Evolutionary conservation across 2,888 invertebrate species (phyloP), one percentile per base, ranked within the genome.

Genomic region (Esperia sulphurella): DNA sequence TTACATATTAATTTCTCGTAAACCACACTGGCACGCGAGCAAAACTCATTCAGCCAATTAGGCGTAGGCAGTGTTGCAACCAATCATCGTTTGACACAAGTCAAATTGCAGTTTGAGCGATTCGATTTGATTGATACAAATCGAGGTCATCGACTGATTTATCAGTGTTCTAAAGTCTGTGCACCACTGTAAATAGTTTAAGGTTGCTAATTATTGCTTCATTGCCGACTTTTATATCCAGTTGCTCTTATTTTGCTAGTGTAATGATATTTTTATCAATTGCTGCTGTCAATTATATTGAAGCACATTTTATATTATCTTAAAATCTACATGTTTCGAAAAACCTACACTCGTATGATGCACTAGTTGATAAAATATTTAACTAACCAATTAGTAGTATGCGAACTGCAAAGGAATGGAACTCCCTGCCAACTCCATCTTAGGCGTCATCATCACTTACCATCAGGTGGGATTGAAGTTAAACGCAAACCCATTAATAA

Each of bases 51-150:
- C 79, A 81, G 79, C 77, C 86, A 86, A 87, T 86, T 83, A 85
- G 75, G 68, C 71, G 70, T 73, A 69, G 69, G 68, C 76, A 76
- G 74, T 84, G 85, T 82, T 80, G 84, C 84, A 83, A 85, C 85
- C 86, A 85, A 84, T 87, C 85, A 86, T 83, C 83, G 81, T 84
- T 82, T 83, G 83, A 86, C 85, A 84, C 75, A 78, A 82, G 79
- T 84, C 83, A 76, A 86, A 85, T 84, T 80, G 82, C 67, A 78
- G 80, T 79, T 79, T 80, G 79, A 80, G 71, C 76, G 75, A 74
- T 81, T 77, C 68, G 70, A 68, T 79, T 77, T 79, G 83, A 87
- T 86, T 85, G 85, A 79, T 81, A 82, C 74, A 75, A 83, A 87
- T 83, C 75, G 83, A 83, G 85, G 85, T 73, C 85, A 79, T 69